Evolutionary conservation across 2,797 vertebrate genomes (phyloP).

Genomic region (Austrolebias charrua): DNA sequence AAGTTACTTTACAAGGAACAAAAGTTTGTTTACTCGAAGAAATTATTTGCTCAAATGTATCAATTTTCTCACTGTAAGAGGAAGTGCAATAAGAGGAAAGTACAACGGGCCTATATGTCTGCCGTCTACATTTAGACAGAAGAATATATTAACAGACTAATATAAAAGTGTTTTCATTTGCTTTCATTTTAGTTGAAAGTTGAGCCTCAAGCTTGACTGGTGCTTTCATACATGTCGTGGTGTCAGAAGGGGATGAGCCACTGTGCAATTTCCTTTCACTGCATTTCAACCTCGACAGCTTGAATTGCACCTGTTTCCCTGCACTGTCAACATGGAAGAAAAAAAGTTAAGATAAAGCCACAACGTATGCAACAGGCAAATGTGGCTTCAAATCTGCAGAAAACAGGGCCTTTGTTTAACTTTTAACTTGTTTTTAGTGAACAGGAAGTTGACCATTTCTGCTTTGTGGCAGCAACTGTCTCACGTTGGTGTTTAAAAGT

Average conservation of each 20-base stretch:
- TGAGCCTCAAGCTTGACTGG: slow-evolving; percentile 48
- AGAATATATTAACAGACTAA: slow-evolving; percentile 38
- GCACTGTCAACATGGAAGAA: slow-evolving; percentile 49
- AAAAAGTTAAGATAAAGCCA: slow-evolving; percentile 49
- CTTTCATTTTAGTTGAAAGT: slow-evolving; percentile 61
- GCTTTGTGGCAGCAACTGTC: background rate
- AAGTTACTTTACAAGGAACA: slow-evolving; percentile 7
- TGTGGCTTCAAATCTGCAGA: slow-evolving; percentile 22
- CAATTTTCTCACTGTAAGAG: background rate
- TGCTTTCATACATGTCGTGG: slow-evolving; percentile 14
- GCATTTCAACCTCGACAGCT: slow-evolving; percentile 68
- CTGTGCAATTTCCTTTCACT: slow-evolving; percentile 65
- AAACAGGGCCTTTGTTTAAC: slow-evolving; percentile 11
- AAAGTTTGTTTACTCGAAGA: background rate
- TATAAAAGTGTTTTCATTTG: slow-evolving; percentile 53
- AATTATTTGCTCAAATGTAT: slow-evolving; percentile 2
- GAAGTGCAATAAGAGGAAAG: background rate
- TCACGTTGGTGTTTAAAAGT: slow-evolving; percentile 5
- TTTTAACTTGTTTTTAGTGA: slow-evolving; percentile 11
- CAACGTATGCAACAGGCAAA: slow-evolving; percentile 40
- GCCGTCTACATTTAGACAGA: slow-evolving; percentile 13
- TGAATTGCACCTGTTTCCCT: slow-evolving; percentile 71
- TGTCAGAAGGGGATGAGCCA: slow-evolving; percentile 67
- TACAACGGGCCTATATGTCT: slow-evolving; percentile 2
- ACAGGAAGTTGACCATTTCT: background rate